Evolutionary conservation across 2,888 invertebrate genomes (phyloP), one percentile per base, ranked within the genome.

Genomic region (Biston betularia): DNA sequence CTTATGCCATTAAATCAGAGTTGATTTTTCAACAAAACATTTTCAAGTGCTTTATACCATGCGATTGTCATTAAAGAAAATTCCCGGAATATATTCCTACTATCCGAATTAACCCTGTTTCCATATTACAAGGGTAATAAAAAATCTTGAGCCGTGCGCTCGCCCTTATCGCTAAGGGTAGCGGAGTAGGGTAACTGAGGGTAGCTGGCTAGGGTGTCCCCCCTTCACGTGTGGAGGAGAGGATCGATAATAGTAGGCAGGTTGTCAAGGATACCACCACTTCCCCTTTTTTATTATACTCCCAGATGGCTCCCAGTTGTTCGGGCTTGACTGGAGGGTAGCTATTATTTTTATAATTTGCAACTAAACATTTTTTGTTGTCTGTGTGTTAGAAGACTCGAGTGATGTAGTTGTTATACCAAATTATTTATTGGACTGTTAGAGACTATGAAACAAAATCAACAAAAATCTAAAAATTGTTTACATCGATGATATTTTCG

Each of bases 201-300:
- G 15, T 44, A 33, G 12, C 3, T 35, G 33, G 58, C 35, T 49
- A 70, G 70, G 71, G 74, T 61, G 65, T 53, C 68, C 63, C 74
- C n/a, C 75, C 74, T 68, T 65, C 69, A 57, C 63, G 56, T 56
- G 70, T 55, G 63, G 40, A 48, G 44, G 49, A 40, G 11, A n/a
- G 72, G 72, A 75, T 77, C 77, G 69, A 77, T 77, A 75, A 44
- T 61, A 54, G 61, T 67, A 44, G 12, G 72, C 66, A 65, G 60
- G 71, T 73, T 58, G 64, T 63, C 73, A 71, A 67, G 73, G 73
- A 73, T 69, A 73, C 73, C 67, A 15, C 50, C 55, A 66, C 62
- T 53, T 68, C 65, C 69, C 69, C 49, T 60, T 62, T n/a, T 69
- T 71, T 66, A 71, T 68, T 68, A 46, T 63, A 50, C 50, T 70